Evolutionary conservation across 2,888 invertebrate genomes (phyloP), one percentile per base, ranked within the genome.

Genomic region (Marasmarcha lunaedactyla): DNA sequence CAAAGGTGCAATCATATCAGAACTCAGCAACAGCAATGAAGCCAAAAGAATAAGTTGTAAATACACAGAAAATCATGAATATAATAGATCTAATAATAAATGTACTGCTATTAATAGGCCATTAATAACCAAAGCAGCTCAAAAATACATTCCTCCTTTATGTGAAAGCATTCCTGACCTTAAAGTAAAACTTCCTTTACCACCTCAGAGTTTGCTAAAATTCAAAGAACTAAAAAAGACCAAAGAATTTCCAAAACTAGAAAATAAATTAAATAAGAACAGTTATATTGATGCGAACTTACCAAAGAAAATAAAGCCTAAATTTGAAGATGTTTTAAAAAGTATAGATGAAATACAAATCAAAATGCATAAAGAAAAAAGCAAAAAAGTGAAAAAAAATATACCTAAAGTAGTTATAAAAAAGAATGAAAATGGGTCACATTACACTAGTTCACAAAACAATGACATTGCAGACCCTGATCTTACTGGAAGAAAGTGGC

Each of bases 241-340:
- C 54, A 77, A 71, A 71, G 64, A 61, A 40, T 55, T 57, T 63
- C 61, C 67, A 63, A 77, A 71, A 56, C 43, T 51, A 44, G 47
- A 50, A 35, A 41, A 41, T 38, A 41, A 26, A 39, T 40, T 38
- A 40, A 57, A 49, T 49, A 65, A 64, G 49, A 48, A 48, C 47
- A 55, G 46, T 42, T 52, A 50, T 50, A 47, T 40, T 14, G 30
- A 46, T 41, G 52, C 51, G 42, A 61, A 59, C 45, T 51, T 55
- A 47, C 51, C 57, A 56, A 81, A 74, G 52, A 81, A 79, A 55
- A 50, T 55, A 41, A 85, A 83, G 56, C 84, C 79, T 36, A 83
- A 76, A 55, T 85, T 85, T 55, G 84, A 85, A 61, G 84, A 85
- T 56, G 84, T 84, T 39, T 66, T 85, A 39, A 83, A 76, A 64